Evolutionary conservation across 2,797 vertebrate species (phyloP), one percentile per base, ranked within the genome.

Genomic region (Syngnathus acus): DNA sequence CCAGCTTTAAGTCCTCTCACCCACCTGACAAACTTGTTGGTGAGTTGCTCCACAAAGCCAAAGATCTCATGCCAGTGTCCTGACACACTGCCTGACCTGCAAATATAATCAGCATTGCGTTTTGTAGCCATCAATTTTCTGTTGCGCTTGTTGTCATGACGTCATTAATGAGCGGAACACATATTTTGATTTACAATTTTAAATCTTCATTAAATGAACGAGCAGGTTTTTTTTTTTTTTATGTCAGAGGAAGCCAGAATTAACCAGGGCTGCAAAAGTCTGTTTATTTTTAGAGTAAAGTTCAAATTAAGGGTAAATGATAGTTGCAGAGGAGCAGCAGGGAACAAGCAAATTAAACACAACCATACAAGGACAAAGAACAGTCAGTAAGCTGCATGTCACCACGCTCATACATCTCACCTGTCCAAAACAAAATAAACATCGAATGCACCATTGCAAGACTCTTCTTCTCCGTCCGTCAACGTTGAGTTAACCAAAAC

Each of bases 401-500:
- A 47, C 16, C 10, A 8, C 9, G 42, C 43, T 62, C 42, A 64
- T 37, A 38, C 0, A 8, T 42, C 42, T 78, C 71, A 97, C 95
- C 91, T 94, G 91, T 98, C 95, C 62, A 98, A 77, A 4, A 98
- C 94, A 79, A 97, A 97, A 82, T 97, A 97, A 67, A 97, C 81
- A 78, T 98, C 95, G 83, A 96, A 97, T 0, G 93, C 95, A 69
- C 91, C 93, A 72, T 89, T 88, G 80, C 96, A 98, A 7, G 93
- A 93, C 5, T 89, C 86, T 9, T 92, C 87, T 5, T 94, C 92
- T 16, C 75, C 89, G 2, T 40, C 76, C n/a, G 67, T 63, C 55
- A 67, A 1, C 1, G 75, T 70, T 0, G 75, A 61, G 39, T 68
- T 54, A 37, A 60, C 72, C 6, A 58, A 68, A 21, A 73, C 42